A percentile compares a stretch with the other conserved stretches of the same genome.
Evolutionary conservation across 1,140 invertebrate species (phyloP).

Genomic region (Himalopsyche phryganea): DNA sequence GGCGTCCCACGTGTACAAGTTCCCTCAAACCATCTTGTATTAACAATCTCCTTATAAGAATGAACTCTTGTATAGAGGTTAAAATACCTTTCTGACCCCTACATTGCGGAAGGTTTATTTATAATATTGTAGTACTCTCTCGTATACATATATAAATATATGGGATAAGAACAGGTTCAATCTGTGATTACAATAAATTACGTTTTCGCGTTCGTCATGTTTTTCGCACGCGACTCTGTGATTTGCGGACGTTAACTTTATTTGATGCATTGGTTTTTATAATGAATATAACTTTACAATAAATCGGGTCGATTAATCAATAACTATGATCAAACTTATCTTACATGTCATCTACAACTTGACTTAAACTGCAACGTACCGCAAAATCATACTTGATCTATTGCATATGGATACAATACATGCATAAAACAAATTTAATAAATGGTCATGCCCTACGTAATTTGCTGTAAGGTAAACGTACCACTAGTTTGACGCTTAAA

Average conservation of each 20-base stretch:
- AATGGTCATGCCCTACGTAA: no score
- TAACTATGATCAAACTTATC: no score
- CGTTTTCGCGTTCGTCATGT: constrained; percentile 16
- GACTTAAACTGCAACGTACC: no score
- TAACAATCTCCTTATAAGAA: constrained; percentile 28
- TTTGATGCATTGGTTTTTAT: no score
- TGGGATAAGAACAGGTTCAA: constrained; percentile 28
- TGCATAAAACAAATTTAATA: no score
- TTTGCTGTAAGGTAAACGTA: no score
- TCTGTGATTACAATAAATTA: constrained; percentile 29
- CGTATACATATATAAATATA: not conserved
- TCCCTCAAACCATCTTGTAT: constrained; percentile 21
- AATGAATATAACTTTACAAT: no score
- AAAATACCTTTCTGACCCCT: constrained; percentile 29
- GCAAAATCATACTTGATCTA: no score
- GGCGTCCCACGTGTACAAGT: constrained; percentile 23
- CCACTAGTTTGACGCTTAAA: no score
- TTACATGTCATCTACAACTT: no score
- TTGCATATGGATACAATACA: no score
- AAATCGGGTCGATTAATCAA: no score
- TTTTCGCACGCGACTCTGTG: constrained; percentile 8
- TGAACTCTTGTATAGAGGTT: constrained; percentile 27
- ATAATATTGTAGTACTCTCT: constrained; percentile 17
- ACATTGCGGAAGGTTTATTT: constrained; percentile 18
- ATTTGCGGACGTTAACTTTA: constrained; percentile 1